A percentile compares a stretch with the other conserved stretches of the same genome.
Evolutionary conservation across 2,113 vertebrate species (phyloP).

Genomic region (Pygoscelis adeliae): DNA sequence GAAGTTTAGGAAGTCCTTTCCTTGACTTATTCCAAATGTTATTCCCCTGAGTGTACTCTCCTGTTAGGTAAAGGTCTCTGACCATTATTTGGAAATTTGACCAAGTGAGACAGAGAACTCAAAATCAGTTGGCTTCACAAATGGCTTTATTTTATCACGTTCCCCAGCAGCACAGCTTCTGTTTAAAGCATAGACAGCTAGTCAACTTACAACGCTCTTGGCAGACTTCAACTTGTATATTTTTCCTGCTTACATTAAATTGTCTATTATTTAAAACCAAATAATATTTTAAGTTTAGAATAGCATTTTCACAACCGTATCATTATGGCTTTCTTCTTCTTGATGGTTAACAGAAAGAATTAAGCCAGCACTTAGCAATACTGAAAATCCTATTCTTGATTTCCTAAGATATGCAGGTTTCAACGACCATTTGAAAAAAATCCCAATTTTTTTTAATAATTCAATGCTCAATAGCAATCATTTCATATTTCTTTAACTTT

Average conservation of each 20-base stretch:
- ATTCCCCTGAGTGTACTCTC: background rate
- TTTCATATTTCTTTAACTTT: background rate
- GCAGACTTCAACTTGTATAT: background rate
- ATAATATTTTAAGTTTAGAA: background rate
- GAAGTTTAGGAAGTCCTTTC: background rate
- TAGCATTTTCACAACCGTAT: background rate
- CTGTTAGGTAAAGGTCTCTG: background rate
- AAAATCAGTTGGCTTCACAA: background rate
- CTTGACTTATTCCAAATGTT: background rate
- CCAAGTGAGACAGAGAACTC: background rate
- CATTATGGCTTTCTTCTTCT: background rate
- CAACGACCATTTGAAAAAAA: background rate
- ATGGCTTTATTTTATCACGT: background rate
- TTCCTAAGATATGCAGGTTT: background rate
- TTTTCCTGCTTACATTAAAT: background rate
- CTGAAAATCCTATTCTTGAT: background rate
- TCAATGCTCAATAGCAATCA: background rate
- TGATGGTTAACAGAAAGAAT: background rate
- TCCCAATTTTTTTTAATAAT: background rate
- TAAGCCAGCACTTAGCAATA: background rate
- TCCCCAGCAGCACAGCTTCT: background rate
- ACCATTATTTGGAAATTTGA: background rate
- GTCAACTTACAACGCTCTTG: background rate
- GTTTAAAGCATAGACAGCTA: background rate
- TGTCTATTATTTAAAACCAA: background rate